phyloP scores from a whole-genome alignment of 1,140 invertebrate species.

The Heliconius hermathena region DNA sequence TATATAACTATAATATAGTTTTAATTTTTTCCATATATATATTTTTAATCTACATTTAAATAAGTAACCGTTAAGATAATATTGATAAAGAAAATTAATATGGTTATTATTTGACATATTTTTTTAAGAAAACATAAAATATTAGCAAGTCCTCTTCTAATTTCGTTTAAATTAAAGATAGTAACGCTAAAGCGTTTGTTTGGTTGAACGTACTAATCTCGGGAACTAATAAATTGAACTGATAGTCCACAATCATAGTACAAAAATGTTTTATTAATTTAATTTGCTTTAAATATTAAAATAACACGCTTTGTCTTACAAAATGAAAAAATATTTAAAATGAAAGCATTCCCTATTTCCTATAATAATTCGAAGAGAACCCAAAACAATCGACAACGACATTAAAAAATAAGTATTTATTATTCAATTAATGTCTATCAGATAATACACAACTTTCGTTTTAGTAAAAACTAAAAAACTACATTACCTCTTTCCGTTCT shows the following conservation, averaged over 20 bases:
- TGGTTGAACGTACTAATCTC: no score
- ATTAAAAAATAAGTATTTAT: not conserved
- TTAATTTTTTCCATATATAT: not conserved
- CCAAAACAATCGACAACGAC: no score
- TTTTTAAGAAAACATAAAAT: not conserved
- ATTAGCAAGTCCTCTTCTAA: not conserved
- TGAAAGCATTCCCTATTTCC: not conserved
- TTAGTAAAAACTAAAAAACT: conserved; percentile 41
- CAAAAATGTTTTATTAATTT: no score
- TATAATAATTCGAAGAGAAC: not conserved
- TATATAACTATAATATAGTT: not conserved
- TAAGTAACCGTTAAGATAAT: not conserved
- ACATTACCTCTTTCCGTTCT: conserved; percentile 35
- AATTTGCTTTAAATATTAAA: no score
- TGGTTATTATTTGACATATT: no score
- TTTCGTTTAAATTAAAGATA: not conserved
- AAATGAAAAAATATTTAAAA: not conserved
- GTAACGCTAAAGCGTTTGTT: no score
- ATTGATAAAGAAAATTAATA: not conserved
- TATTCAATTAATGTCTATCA: conserved; percentile 6
- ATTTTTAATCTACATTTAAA: not conserved
- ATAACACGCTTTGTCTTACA: no score
- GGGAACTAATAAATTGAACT: no score
- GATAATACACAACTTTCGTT: conserved; percentile 33
- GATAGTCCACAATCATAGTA: no score